Base-by-base conservation (phyloP, 2,113 vertebrate species). In the Calyptommatus sinebrachiatus region DNA sequence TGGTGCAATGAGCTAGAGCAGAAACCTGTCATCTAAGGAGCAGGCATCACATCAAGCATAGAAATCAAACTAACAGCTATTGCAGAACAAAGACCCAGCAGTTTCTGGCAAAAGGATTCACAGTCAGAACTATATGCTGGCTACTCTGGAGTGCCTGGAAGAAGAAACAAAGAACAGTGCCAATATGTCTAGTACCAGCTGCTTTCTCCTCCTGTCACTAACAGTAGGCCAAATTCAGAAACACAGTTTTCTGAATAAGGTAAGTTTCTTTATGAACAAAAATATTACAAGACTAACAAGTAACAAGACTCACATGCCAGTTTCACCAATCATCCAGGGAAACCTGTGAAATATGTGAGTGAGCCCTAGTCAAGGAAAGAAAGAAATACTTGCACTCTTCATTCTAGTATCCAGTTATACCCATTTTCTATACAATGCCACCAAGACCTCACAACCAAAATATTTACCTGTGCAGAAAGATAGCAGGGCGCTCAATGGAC, bases 361-460 rank as follows among this genome's bases (percentile, higher is more conserved):
- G 22, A 7, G 48, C 26, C 16, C 21, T 29, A 21, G 76, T 65
- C 24, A 71, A 35, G 31, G 50, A 73, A 83, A 3, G 46, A 31
- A 9, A 73, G 60, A 45, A 73, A 74, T 78, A n/a, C n/a, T 84
- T 85, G 80, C 78, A 86, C 66, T 83, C 86, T 87, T 78, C 76
- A 83, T 76, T 76, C 83, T 69, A 26, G 75, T 84, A 76, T 88
- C 0, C 7, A 22, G 29, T 85, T 80, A 26, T 77, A 46, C 53
- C 80, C 26, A 57, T 88, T 86, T 86, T 83, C 65, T 87, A 84
- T 61, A 76, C 31, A 8, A 48, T 24, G 61, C 18, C 78, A 63
- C 41, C 35, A 71, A 72, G 82, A 84, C 74, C 72, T 78, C 35
- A 45, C 67, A 75, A 50, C 48, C 67, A 45, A 83, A 84, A 87